A percentile compares a stretch with the other conserved stretches of the same genome.
Conservation (phyloP, 2,888 invertebrate species). For the Cantharis rustica region DNA sequence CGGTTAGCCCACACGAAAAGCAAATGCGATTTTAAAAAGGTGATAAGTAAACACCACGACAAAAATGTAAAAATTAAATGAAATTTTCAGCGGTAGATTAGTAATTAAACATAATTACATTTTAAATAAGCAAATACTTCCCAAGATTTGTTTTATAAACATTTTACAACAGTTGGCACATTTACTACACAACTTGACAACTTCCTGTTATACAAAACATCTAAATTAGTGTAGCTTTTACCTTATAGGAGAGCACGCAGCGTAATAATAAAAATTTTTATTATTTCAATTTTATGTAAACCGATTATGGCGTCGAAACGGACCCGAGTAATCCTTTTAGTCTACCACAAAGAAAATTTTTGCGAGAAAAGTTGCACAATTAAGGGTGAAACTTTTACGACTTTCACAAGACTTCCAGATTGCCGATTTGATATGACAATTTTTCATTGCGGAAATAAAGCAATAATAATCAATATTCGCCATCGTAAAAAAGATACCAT, state of each 20-base stretch:
- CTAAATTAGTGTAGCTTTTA: slow-evolving; percentile 1
- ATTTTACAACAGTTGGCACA: slow-evolving; percentile 4
- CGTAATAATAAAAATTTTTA: background rate
- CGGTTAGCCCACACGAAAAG: background rate
- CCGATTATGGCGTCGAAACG: background rate
- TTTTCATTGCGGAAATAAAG: background rate
- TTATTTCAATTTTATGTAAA: background rate
- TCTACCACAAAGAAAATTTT: background rate
- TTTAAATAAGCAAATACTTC: background rate
- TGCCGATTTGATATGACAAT: background rate
- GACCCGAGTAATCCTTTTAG: background rate
- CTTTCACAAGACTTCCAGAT: background rate
- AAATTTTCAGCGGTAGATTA: background rate
- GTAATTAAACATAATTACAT: background rate
- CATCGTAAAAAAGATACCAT: background rate
- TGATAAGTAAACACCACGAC: background rate
- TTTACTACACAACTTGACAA: slow-evolving; percentile 2
- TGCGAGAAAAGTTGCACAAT: background rate
- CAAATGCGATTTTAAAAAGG: background rate
- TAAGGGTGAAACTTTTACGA: background rate
- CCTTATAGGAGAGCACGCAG: background rate
- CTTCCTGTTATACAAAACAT: background rate
- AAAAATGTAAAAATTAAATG: background rate
- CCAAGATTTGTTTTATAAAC: slow-evolving; percentile 1
- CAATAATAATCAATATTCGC: background rate